Conservation (phyloP, 1,140 invertebrate genomes). For the Micrasema minimum region DNA sequence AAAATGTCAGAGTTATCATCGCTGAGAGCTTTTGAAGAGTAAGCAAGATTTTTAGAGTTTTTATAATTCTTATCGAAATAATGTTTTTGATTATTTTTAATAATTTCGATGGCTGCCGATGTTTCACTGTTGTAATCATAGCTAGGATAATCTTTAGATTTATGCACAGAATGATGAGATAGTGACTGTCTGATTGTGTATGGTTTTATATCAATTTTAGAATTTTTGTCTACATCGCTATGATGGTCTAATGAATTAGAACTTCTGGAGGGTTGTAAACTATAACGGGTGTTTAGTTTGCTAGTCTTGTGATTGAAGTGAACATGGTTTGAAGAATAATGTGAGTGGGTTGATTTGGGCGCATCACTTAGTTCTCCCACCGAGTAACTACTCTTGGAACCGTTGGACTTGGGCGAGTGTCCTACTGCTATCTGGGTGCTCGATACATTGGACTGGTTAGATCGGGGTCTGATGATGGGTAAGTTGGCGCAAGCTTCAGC, state of each 20-base stretch:
- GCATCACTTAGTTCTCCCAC: constrained; percentile 40
- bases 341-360: constrained; percentile 8
- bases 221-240: constrained; percentile 50
- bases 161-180: constrained; percentile 63
- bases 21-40: constrained; percentile 43
- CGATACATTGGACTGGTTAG: constrained; percentile 68
- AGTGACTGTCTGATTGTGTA: constrained; percentile 61
- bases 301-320: constrained; percentile 50
- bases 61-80: constrained; percentile 57
- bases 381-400: constrained; percentile 42
- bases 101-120: constrained; percentile 66
- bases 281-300: constrained; percentile 59
- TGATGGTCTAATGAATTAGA: constrained; percentile 57
- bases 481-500: constrained; percentile 56
- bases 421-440: constrained; percentile 59
- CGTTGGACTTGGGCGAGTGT: constrained; percentile 52
- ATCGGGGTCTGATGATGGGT: constrained; percentile 65
- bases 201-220: constrained; percentile 57
- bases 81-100: constrained; percentile 64
- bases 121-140: constrained; percentile 69
- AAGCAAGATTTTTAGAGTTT: constrained; percentile 42
- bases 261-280: constrained; percentile 60
- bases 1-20: constrained; percentile 52
- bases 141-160: constrained; percentile 46
- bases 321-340: constrained; percentile 38